Percentiles rank a stretch among this genome's conserved stretches.
Evolutionary conservation across 2,797 vertebrate species (phyloP).

Genomic region (Gymnoscopelus microlampas): DNA sequence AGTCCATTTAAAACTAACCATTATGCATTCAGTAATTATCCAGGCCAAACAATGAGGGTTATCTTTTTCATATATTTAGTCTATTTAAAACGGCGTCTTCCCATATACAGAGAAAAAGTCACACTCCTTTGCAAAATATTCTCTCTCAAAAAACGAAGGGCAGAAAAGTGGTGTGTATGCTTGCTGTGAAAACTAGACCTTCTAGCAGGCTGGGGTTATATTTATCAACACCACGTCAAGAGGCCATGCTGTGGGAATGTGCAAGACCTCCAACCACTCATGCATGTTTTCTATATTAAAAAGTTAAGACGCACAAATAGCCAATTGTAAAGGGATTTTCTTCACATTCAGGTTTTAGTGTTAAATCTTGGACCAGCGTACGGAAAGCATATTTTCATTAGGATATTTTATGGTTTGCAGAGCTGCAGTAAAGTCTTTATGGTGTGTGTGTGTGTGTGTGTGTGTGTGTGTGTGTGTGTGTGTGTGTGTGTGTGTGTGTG

Average conservation of each 20-base stretch:
- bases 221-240: slow-evolving; percentile 48
- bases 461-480: neutral
- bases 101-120: neutral
- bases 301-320: neutral
- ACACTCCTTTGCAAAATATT: neutral
- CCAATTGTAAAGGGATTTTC: neutral
- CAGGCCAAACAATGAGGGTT: no score
- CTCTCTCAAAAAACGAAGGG: neutral
- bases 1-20: no score
- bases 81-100: no score
- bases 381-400: neutral
- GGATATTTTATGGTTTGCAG: neutral
- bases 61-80: no score
- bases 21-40: no score
- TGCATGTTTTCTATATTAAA: slow-evolving; percentile 13
- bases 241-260: slow-evolving; percentile 22
- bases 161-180: neutral
- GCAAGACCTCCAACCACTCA: neutral
- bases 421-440: neutral
- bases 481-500: neutral
- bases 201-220: slow-evolving; percentile 43
- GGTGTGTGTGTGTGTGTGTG: neutral
- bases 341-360: neutral
- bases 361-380: neutral
- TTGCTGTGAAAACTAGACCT: neutral